A percentile compares a stretch with the other conserved stretches of the same genome.
Evolutionary conservation across 37 sponge, comb jelly and placozoan genomes (phyloP).

Genomic region (Geodia barretti): DNA sequence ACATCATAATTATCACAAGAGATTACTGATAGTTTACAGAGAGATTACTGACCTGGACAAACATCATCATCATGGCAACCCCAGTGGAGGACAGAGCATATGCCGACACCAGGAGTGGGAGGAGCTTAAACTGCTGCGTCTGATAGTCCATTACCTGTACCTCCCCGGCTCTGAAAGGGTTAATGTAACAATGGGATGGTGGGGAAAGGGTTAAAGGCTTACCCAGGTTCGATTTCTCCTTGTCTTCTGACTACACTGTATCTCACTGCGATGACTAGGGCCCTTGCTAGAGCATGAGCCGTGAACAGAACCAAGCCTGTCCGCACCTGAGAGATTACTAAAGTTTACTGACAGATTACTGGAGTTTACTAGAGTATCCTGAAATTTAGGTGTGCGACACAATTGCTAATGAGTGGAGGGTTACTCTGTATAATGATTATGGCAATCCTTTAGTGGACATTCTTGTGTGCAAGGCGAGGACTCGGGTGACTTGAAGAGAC

Average conservation of each 20-base stretch:
- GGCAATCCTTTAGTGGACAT: too few relatives aligned
- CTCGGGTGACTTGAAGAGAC: conserved; percentile 23
- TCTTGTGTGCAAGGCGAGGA: neutral
- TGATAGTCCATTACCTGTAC: conserved; percentile 86
- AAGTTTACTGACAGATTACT: neutral
- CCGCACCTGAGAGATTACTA: conserved; percentile 17
- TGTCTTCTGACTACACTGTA: conserved; percentile 92
- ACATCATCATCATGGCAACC: conserved; percentile 59
- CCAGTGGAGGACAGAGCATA: conserved; percentile 70
- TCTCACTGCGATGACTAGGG: conserved; percentile 86
- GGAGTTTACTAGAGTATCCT: neutral
- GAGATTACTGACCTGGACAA: neutral
- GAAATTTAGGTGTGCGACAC: too few relatives aligned
- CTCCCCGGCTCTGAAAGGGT: conserved; percentile 59
- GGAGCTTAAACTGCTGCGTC: conserved; percentile 88
- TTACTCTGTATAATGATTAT: too few relatives aligned
- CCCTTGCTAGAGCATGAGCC: conserved; percentile 51
- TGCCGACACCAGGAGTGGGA: conserved; percentile 81
- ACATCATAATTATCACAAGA: conserved; percentile 62
- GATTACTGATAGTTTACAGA: too few relatives aligned
- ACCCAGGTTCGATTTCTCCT: conserved; percentile 68
- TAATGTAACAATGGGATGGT: neutral
- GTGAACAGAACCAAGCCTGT: conserved; percentile 40
- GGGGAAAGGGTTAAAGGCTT: conserved; percentile 30
- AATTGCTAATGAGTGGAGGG: neutral